Evolutionary conservation across 2,113 vertebrate species (phyloP).

Genomic region (Tachysurus vachellii): DNA sequence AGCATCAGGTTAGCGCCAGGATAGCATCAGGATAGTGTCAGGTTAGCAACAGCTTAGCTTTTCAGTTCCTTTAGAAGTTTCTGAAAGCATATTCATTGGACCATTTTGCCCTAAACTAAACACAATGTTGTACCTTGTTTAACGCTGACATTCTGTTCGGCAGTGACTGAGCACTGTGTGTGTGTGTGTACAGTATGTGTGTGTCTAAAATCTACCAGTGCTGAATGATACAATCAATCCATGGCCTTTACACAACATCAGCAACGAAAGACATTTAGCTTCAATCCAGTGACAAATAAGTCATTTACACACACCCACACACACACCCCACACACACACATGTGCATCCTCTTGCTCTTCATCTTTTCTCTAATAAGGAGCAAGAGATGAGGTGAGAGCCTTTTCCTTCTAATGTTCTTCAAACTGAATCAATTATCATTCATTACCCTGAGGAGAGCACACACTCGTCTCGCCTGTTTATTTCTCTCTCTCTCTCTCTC

Average conservation of each 20-base stretch:
- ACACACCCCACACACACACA: constrained; percentile 31
- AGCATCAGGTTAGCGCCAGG: too few species aligned
- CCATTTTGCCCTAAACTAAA: not conserved
- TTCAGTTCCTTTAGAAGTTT: not conserved
- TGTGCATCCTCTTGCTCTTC: constrained; percentile 4
- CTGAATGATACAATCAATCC: not conserved
- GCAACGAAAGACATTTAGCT: constrained; percentile 74
- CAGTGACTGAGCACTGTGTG: not conserved
- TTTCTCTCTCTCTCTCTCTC: constrained; percentile 6
- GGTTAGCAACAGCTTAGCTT: not conserved
- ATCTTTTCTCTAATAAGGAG: constrained; percentile 44
- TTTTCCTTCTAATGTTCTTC: constrained; percentile 53
- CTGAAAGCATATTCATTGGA: not conserved
- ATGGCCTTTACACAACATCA: constrained; percentile 47
- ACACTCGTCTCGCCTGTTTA: constrained; percentile 21
- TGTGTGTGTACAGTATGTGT: constrained; percentile 27
- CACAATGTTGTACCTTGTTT: not conserved
- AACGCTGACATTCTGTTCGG: not conserved
- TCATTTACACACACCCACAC: constrained; percentile 63
- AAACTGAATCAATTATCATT: constrained; percentile 60
- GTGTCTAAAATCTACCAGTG: not conserved
- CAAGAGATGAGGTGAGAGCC: constrained; percentile 20
- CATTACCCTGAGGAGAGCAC: constrained; percentile 52
- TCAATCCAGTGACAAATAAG: constrained; percentile 77
- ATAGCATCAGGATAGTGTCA: too few species aligned